A percentile compares a stretch with the other conserved stretches of the same genome.
phyloP scores from a whole-genome alignment of 2,888 invertebrate genomes.

The Rhyacophila evoluta region DNA sequence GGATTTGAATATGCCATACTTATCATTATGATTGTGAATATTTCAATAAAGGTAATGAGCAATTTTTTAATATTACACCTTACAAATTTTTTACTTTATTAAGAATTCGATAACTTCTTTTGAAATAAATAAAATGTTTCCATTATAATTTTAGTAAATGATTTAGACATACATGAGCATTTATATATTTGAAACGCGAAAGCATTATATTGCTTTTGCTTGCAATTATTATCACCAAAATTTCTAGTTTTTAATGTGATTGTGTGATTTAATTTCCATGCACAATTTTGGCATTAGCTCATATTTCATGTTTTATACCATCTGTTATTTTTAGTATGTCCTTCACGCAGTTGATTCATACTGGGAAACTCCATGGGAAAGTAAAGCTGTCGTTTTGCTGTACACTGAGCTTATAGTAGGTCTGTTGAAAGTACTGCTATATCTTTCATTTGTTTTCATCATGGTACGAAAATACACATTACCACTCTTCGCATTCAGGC shows the following conservation, averaged over 20 bases:
- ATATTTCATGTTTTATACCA: not conserved
- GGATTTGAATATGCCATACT: conserved; percentile 99
- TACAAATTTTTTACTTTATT: no score
- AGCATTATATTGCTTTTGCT: no score
- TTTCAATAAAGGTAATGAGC: conserved; percentile 92
- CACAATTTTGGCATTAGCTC: no score
- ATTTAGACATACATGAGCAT: no score
- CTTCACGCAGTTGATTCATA: conserved; percentile 88
- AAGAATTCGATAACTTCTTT: no score
- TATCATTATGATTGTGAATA: conserved; percentile 92
- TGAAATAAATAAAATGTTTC: no score
- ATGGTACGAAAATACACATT: conserved; percentile 98
- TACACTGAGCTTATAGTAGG: conserved; percentile 98
- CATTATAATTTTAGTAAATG: no score
- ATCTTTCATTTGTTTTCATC: conserved; percentile 91
- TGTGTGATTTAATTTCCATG: no score
- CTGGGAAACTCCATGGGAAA: conserved; percentile 98
- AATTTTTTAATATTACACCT: no score
- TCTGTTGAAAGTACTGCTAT: conserved; percentile 85
- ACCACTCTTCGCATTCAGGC: conserved; percentile 97
- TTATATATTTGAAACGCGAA: no score
- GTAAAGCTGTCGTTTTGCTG: conserved; percentile 96
- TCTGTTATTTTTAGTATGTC: conserved; percentile 60
- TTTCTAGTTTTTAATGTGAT: no score
- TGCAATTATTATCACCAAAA: no score